These are phyloP conservation scores for Zoroaster sp. DNA, from an alignment of 53 echinoderm and acorn worm genomes.

Conservation along the genomic window DNA sequence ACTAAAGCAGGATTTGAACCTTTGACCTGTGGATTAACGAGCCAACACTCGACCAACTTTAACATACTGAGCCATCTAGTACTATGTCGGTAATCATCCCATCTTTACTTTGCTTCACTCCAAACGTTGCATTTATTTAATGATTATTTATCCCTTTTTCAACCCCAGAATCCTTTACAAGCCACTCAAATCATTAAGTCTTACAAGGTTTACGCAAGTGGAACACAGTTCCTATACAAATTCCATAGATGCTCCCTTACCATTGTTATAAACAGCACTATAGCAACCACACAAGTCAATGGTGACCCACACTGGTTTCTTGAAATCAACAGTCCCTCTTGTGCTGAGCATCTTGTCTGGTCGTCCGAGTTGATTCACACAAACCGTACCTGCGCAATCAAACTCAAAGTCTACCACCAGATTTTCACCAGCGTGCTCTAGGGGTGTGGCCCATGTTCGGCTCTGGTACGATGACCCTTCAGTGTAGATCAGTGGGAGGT, in stretches of 20 bases:
- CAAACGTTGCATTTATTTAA: too few relatives aligned
- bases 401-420: conserved; percentile 41
- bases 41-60: too few relatives aligned
- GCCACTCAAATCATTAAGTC: too few relatives aligned
- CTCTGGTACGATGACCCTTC: conserved; percentile 42
- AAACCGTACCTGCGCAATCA: conserved; percentile 1
- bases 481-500: conserved; percentile 55
- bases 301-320: conserved; percentile 21
- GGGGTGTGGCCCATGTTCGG: conserved; percentile 40
- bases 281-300: conserved; percentile 19
- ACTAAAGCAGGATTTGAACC: too few relatives aligned
- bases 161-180: too few relatives aligned
- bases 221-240: too few relatives aligned
- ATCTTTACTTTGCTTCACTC: too few relatives aligned
- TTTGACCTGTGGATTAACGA: too few relatives aligned
- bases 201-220: too few relatives aligned
- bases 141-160: not conserved
- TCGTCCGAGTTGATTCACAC: not conserved
- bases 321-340: conserved; percentile 3
- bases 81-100: not conserved
- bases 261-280: conserved; percentile 17
- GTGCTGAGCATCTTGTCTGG: not conserved
- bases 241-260: not conserved
- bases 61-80: not conserved
- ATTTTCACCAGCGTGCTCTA: not conserved